These are phyloP conservation scores for Sebastes fasciatus DNA, from an alignment of 2,113 vertebrate species.

Conservation along the genomic window DNA sequence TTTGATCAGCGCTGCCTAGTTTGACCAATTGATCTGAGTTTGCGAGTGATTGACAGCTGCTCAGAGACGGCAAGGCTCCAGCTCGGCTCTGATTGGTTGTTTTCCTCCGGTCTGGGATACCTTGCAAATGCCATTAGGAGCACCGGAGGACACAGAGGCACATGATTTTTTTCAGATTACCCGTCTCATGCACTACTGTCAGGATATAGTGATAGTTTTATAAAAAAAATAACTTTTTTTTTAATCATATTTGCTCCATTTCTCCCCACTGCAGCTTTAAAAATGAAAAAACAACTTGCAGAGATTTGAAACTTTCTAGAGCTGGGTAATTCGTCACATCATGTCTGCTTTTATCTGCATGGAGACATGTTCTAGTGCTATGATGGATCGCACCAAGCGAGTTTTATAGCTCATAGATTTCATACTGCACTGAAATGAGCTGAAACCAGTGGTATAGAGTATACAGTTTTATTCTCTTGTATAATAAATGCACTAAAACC, in stretches of 20 bases:
- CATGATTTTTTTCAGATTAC: too few relatives aligned
- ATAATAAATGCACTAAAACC: constrained; percentile 9
- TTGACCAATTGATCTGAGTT: too few relatives aligned
- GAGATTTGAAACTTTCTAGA: constrained; percentile 12
- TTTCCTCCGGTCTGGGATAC: too few relatives aligned
- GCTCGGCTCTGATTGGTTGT: too few relatives aligned
- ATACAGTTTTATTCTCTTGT: neutral
- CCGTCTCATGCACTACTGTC: too few relatives aligned
- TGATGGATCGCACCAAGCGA: neutral
- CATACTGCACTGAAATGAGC: constrained; percentile 5
- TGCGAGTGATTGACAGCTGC: too few relatives aligned
- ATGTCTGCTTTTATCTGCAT: constrained; percentile 35
- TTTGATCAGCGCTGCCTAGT: too few relatives aligned
- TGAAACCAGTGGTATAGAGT: neutral
- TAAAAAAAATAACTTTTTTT: neutral
- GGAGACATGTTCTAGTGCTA: constrained; percentile 1
- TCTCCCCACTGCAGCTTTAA: neutral
- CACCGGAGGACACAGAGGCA: too few relatives aligned
- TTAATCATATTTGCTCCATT: too few relatives aligned
- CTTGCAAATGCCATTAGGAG: too few relatives aligned
- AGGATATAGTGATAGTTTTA: too few relatives aligned
- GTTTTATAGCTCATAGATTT: constrained; percentile 12
- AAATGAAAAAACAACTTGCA: constrained; percentile 27
- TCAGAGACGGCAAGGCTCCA: too few relatives aligned
- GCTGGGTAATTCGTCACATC: constrained; percentile 7